Base-by-base conservation (phyloP, 2,113 vertebrate species). In the Charadrius vociferus region DNA sequence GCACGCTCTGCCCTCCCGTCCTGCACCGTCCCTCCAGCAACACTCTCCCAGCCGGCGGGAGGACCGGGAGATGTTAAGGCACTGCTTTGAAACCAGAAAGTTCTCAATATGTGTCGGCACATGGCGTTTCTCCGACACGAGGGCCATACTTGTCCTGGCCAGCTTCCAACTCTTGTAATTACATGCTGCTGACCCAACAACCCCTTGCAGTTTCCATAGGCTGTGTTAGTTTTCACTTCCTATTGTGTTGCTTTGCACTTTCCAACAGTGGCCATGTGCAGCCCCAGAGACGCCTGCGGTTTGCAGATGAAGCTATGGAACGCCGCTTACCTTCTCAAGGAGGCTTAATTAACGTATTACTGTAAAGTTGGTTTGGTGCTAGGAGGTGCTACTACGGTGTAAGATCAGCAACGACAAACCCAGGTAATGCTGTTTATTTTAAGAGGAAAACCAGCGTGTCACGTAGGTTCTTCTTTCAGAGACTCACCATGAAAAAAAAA, bases 221-320 rank as follows among this genome's bases (percentile, higher is more conserved):
- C 85, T 95, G 91, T 91, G 90, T 82, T 95, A 50, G 87, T 85
- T 96, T 96, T 96, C 94, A 62, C 84, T 96, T 96, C 94, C 81
- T 81, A 90, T 91, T 91, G 89, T 88, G 93, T 70, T 91, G 89
- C 91, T 90, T 70, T 89, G 71, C 78, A 73, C 91, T 95, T 87
- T 85, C 74, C 74, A 70, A 41, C 81, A 89, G 91, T 50, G 62
- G 78, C 94, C 89, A 73, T 80, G 89, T 34, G 34, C 71, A 23
- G 82, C 74, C 29, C 70, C 36, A 4, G 66, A 91, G 74, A 95
- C 78, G 96, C 87, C 93, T 85, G 79, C 23, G 13, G 90, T 82
- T 70, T 81, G 71, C 67, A 82, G 62, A 95, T 78, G 91, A 85
- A 94, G 45, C 65, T 62, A 45, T 0, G 3, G 88, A 93, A 91